A percentile compares a stretch with the other conserved stretches of the same genome.
phyloP scores from a whole-genome alignment of 2,113 vertebrate species.

The Sminthopsis crassicaudata region DNA sequence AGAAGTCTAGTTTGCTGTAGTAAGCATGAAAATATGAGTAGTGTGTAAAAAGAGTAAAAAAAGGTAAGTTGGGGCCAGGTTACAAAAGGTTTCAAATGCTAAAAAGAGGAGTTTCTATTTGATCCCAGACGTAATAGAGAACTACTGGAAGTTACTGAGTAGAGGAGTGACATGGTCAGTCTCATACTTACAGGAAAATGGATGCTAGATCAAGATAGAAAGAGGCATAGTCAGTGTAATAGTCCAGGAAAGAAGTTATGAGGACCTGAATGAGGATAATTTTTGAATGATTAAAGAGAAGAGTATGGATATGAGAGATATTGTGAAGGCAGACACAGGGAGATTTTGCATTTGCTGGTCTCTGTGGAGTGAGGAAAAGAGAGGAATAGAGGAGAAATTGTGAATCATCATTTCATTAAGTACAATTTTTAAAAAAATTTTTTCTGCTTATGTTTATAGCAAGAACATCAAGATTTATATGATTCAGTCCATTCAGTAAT shows the following conservation, averaged over 20 bases:
- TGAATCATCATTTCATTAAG: neutral
- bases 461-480: neutral
- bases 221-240: neutral
- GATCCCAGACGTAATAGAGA: neutral
- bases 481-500: neutral
- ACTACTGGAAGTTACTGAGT: neutral
- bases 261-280: neutral
- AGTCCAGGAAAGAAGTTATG: neutral
- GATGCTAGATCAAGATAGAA: neutral
- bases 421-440: neutral
- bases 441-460: neutral
- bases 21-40: neutral
- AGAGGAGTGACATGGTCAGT: neutral
- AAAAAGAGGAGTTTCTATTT: neutral
- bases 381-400: neutral
- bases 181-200: neutral
- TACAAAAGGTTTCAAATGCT: neutral
- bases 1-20: neutral
- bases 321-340: neutral
- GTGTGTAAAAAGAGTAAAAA: neutral
- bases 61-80: neutral
- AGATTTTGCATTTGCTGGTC: neutral
- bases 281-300: neutral
- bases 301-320: neutral
- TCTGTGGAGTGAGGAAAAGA: neutral